A percentile compares a stretch with the other conserved stretches of the same genome.
phyloP scores from a whole-genome alignment of 2,888 invertebrate genomes.

The Thysanoteuthis rhombus region DNA sequence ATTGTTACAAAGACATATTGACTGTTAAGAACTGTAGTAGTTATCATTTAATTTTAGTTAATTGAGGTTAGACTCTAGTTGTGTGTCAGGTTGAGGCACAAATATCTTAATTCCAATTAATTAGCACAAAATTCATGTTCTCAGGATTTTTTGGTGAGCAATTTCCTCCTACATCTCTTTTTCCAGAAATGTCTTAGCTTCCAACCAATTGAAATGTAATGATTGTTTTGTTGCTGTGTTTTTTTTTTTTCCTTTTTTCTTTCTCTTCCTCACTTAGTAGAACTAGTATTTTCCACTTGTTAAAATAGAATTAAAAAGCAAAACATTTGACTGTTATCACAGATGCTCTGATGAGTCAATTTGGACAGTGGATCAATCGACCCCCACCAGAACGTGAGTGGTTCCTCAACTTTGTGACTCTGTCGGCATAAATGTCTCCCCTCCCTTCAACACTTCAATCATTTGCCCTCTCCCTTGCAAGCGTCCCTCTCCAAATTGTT shows the following conservation, averaged over 20 bases:
- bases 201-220: too few species aligned
- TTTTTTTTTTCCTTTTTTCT: not conserved
- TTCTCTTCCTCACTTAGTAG: not conserved
- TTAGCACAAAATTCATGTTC: too few species aligned
- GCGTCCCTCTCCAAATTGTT: not conserved
- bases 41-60: too few species aligned
- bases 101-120: too few species aligned
- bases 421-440: not conserved
- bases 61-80: too few species aligned
- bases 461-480: not conserved
- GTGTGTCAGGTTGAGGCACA: too few species aligned
- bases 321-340: slow-evolving; percentile 27
- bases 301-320: not conserved
- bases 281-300: not conserved
- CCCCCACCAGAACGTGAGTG: slow-evolving; percentile 30
- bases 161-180: too few species aligned
- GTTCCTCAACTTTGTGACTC: slow-evolving; percentile 13
- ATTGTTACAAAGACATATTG: too few species aligned
- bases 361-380: slow-evolving; percentile 27
- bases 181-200: too few species aligned
- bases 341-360: slow-evolving; percentile 25
- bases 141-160: too few species aligned
- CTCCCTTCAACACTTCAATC: not conserved
- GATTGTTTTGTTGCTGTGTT: not conserved
- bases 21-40: too few species aligned